Conservation (phyloP, 2,888 invertebrate species). For the Torymus texanus region DNA sequence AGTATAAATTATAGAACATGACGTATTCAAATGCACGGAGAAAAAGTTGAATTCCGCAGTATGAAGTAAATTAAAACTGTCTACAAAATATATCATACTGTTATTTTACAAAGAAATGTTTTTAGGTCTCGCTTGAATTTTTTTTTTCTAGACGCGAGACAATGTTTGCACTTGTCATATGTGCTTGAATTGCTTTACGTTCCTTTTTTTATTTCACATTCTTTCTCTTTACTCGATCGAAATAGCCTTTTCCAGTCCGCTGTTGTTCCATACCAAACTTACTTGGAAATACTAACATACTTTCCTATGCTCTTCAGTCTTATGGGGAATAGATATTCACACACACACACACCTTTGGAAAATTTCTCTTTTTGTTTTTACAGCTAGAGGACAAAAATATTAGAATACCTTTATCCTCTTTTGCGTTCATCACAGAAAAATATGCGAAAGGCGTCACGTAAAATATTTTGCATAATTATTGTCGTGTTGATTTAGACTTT, state of each 20-base stretch:
- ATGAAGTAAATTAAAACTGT: slow-evolving; percentile 12
- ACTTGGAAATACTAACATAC: slow-evolving; percentile 20
- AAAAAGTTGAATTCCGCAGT: background rate
- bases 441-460: background rate
- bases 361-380: slow-evolving; percentile 3
- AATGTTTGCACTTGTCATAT: slow-evolving; percentile 23
- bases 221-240: slow-evolving; percentile 18
- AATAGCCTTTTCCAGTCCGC: slow-evolving; percentile 30
- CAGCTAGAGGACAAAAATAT: background rate
- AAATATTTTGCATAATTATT: background rate
- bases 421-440: background rate
- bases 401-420: background rate
- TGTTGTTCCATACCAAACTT: background rate
- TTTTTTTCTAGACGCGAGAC: background rate
- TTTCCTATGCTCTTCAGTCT: background rate
- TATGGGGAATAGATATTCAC: background rate
- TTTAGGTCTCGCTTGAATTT: background rate
- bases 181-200: background rate
- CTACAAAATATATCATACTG: slow-evolving; percentile 1
- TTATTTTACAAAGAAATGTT: background rate
- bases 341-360: background rate
- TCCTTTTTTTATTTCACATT: slow-evolving; percentile 11
- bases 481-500: no score
- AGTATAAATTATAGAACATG: background rate
- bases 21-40: background rate